These are phyloP conservation scores for Leptocoma aspasia DNA, from an alignment of 2,113 vertebrate genomes.

Conservation along the genomic window DNA sequence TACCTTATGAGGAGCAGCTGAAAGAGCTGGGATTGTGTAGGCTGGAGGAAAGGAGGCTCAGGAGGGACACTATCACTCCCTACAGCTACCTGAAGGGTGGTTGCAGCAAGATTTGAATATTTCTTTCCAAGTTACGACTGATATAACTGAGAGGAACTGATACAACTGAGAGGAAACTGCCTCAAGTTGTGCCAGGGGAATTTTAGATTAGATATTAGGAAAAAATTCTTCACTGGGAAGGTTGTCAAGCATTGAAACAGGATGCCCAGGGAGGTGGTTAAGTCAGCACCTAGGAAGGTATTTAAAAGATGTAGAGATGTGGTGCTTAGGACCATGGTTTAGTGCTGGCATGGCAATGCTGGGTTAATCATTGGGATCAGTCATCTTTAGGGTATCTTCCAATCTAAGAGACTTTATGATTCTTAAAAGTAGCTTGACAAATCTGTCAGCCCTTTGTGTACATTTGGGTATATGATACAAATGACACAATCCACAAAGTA, in stretches of 20 bases:
- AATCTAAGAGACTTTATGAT: neutral
- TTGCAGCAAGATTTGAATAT: neutral
- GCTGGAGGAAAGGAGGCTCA: neutral
- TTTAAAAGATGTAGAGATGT: neutral
- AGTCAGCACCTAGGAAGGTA: neutral
- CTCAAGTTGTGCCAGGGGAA: neutral
- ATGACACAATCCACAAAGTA: neutral
- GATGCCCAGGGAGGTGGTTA: neutral
- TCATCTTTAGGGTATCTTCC: neutral
- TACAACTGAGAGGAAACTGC: neutral
- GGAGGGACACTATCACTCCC: neutral
- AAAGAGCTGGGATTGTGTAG: neutral
- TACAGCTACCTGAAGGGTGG: neutral
- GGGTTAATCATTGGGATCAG: neutral
- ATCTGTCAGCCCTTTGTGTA: neutral
- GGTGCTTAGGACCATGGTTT: neutral
- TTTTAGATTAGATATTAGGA: neutral
- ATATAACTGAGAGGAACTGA: too few species aligned
- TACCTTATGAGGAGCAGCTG: neutral
- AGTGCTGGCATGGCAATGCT: neutral
- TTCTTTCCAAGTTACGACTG: neutral
- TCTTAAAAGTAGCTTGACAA: neutral
- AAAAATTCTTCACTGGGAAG: neutral
- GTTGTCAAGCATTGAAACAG: neutral
- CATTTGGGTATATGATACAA: neutral